Evolutionary conservation across 1,140 invertebrate genomes (phyloP), one percentile per base, ranked within the genome.

Genomic region (Drosophila busckii): DNA sequence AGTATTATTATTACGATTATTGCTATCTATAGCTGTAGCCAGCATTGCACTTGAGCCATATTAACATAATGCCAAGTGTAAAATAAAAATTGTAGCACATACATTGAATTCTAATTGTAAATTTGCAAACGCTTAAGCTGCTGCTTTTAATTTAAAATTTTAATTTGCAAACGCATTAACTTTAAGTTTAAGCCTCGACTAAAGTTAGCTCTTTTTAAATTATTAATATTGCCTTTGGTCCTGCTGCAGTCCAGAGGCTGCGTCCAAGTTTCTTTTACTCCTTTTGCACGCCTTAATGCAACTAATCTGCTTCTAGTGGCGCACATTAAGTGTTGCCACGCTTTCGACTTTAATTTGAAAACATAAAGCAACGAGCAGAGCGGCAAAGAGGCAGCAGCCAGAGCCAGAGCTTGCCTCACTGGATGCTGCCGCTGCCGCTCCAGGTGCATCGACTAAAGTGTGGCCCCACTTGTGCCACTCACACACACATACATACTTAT

Each of bases 301-400:
- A 69, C 73, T 80, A 80, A 80, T 80, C 73, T 80, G 73, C 73
- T 80, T 80, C 75, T 82, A 80, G 73, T 82, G 75, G 73, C 73
- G 73, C 75, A 75, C 73, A 80, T 80, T 80, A 80, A 80, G 73
- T 80, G 75, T 82, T 82, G 73, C 75, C 73, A 80, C 75, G 73
- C 73, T 80, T 82, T 82, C 73, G 73, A 78, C 73, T 78, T 78
- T 78, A 78, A 78, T 78, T 78, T 78, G 75, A 78, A 78, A 78
- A 78, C 75, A 78, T 78, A 78, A 80, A 80, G 68, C 75, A 80
- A 9, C 26, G 32, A 15, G 62, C 29, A 48, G 38, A 28, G 45
- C 25, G 12, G 34, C 8, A 20, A 6, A 40, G 38, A 6, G 23
- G 29, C 5, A 23, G 45, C 4, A 32, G 41, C 31, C 12, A 25